Base-by-base conservation (phyloP, 1,140 invertebrate genomes). In the Frieseomelitta varia region DNA sequence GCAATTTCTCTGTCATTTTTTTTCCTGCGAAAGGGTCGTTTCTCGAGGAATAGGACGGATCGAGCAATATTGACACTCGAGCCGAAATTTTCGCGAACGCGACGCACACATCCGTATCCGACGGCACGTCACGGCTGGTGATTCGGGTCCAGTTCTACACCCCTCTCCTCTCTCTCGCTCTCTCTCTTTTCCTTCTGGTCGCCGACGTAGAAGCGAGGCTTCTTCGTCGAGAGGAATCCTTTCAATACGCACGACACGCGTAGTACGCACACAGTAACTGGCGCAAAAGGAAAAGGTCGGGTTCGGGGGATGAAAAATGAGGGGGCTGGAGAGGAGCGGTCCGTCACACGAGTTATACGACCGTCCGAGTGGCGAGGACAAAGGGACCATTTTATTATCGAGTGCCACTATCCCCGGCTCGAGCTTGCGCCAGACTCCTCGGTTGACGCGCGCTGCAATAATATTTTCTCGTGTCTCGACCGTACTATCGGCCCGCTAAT, bases 301-400 rank as follows among this genome's bases (percentile, higher is more conserved):
- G 24, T 30, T 47, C 6, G 84, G 65, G 61, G 14, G 47, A 85
- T 73, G 83, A 84, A 89, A 71, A 74, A 79, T 67, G 84, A 51
- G 82, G 80, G 63, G 71, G 71, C 68, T n/a, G 34, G 78, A 65
- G 69, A 69, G 75, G 73, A 73, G 24, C 85, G 79, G 75, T 81
- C 75, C 68, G 90, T 88, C 90, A 85, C 61, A 83, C 53, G 74
- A 88, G 87, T 86, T 83, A 82, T 76, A 76, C 67, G 79, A 8
- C 34, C 65, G 78, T 76, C 51, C 73, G 74, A 82, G 79, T 61
- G 71, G 58, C 71, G 76, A 85, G 85, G 87, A 92, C 88, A 90
- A 89, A 90, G 85, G 78, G 90, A 85, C 84, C 87, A 90, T 93
- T 93, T 93, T 92, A 92, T 92, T 92, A 91, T 89, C 84, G 87